A percentile compares a stretch with the other conserved stretches of the same genome.
Conservation (phyloP, 2,797 vertebrate species). For the Phoebastria nigripes region DNA sequence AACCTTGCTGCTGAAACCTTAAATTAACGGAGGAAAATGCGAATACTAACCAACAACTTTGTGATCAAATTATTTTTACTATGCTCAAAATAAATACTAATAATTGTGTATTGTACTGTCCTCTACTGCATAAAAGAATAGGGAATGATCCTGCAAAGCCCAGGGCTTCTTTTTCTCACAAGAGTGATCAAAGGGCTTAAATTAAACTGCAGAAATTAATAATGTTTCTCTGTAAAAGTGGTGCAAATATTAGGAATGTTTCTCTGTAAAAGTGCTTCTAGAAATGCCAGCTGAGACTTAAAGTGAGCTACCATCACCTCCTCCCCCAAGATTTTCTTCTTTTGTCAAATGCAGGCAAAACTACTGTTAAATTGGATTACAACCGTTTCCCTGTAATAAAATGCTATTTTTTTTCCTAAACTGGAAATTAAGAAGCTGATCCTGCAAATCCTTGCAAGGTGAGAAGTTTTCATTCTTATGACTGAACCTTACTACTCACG, state of each 20-base stretch:
- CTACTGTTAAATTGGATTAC: not conserved
- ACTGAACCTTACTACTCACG: not conserved
- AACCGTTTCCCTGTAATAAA: not conserved
- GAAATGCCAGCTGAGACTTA: not conserved
- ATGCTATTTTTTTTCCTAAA: not conserved
- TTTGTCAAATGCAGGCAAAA: not conserved
- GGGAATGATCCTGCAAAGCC: not conserved
- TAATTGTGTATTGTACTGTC: not conserved
- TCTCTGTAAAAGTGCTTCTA: not conserved
- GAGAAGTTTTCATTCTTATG: not conserved
- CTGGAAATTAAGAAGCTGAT: not conserved
- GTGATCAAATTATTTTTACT: not conserved
- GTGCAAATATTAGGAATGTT: not conserved
- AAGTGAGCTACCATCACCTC: not conserved
- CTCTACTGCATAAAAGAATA: not conserved
- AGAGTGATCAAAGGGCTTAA: not conserved
- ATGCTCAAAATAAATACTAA: not conserved
- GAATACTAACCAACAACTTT: not conserved
- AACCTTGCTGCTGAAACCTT: not conserved
- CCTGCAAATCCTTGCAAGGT: not conserved
- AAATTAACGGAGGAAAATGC: not conserved
- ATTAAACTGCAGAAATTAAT: not conserved
- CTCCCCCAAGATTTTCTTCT: not conserved
- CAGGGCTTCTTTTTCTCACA: not conserved
- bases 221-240: not conserved